Conservation (phyloP, 2,888 invertebrate species). For the Coremacera marginata region DNA sequence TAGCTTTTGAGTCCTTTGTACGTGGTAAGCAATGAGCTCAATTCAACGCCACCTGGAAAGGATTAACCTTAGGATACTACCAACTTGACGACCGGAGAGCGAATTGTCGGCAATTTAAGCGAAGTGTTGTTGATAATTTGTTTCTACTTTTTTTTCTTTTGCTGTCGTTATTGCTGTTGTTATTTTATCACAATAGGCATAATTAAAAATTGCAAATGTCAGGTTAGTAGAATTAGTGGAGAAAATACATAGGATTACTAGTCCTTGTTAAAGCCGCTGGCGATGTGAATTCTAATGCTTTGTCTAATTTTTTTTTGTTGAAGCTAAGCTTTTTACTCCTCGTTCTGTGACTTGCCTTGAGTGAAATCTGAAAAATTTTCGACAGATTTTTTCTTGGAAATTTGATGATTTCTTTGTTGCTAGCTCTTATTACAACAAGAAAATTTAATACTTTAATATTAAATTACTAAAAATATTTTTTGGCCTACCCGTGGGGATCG, state of each 20-base stretch:
- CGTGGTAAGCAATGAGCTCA: constrained; percentile 15
- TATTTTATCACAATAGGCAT: constrained; percentile 27
- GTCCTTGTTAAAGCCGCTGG: not conserved
- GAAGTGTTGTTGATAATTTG: constrained; percentile 11
- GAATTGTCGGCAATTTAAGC: constrained; percentile 34
- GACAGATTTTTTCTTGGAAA: too few species aligned
- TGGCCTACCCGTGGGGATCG: too few species aligned
- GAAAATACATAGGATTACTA: not conserved
- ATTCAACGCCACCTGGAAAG: constrained; percentile 31
- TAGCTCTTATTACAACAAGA: too few species aligned
- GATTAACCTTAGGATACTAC: constrained; percentile 2
- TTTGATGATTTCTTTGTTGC: too few species aligned
- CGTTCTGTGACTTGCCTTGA: too few species aligned
- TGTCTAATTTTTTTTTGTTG: not conserved
- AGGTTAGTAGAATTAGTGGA: constrained; percentile 18
- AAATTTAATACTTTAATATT: too few species aligned
- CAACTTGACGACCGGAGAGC: constrained; percentile 7
- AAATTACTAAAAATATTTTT: too few species aligned
- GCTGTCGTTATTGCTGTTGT: not conserved
- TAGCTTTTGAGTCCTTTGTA: constrained; percentile 10
- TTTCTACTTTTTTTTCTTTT: not conserved
- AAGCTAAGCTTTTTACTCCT: too few species aligned
- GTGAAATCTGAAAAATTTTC: too few species aligned
- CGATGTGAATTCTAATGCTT: not conserved
- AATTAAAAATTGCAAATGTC: constrained; percentile 31